Base-by-base conservation (phyloP, 2,113 vertebrate genomes). In the Saccopteryx bilineata region DNA sequence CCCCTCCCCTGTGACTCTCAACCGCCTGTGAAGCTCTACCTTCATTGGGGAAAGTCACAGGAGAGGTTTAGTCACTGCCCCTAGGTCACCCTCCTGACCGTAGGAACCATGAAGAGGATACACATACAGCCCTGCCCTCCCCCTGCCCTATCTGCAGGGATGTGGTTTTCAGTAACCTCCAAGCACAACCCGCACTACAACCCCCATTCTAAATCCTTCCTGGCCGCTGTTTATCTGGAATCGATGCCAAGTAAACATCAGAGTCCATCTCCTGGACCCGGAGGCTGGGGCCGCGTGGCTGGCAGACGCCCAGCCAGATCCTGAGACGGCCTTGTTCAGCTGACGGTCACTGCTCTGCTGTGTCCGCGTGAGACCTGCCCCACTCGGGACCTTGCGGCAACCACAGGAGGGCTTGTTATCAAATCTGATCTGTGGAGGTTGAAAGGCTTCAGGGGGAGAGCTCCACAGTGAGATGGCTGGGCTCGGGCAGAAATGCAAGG, bases 101-200 rank as follows among this genome's bases (percentile, higher is more conserved):
- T 74, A 18, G 48, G 66, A 56, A 69, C 3, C 18, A 72, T 2
- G 31, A 69, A 31, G 21, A 24, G 28, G 50, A 6, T 12, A 21
- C 7, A 56, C 17, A 56, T 7, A 2, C 23, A 1, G 10, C 19
- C 7, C n/a, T 7, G 1, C 74, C 50, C 7, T 87, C 60, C 80
- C 19, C 24, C 71, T 23, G 26, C 31, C 56, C 52, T 6, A 0
- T 33, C 46, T 52, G 13, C 10, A 18, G 46, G 39, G 76, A 72
- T 0, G 12, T 48, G 71, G 6, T 33, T 89, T 80, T 68, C 72
- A n/a, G 58, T 60, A 65, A 28, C 65, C 26, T 93, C 31, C 78
- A 31, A n/a, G 31, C 9, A 48, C 26, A 39, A 0, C 65, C 80
- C 3, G 0, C 1, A 0, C 54, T 11, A 13, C 5, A 5, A 24